Percentiles rank a stretch among this genome's conserved stretches.
Evolutionary conservation across 2,888 invertebrate species (phyloP).

Genomic region (Eristalis tenax): DNA sequence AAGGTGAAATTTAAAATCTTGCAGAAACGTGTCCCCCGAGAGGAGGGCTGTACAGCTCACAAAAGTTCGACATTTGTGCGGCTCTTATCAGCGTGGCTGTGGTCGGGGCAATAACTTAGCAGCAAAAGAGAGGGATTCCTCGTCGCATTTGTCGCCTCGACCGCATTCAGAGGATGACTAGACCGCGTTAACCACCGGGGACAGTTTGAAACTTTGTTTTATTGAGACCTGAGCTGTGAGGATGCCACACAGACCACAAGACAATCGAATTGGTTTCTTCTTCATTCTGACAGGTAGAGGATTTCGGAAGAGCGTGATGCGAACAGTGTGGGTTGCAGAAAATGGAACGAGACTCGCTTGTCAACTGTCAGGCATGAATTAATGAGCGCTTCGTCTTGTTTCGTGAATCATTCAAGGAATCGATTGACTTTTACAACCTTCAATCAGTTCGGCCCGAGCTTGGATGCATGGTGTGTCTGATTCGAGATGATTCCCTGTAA

Average conservation of each 20-base stretch:
- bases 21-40: slow-evolving; percentile 41
- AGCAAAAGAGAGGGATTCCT: slow-evolving; percentile 8
- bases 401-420: background rate
- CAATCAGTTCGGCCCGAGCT: background rate
- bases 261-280: background rate
- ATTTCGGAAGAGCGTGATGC: background rate
- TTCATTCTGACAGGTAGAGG: slow-evolving; percentile 23
- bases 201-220: slow-evolving; percentile 57
- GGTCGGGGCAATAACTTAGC: slow-evolving; percentile 58
- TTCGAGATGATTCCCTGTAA: background rate
- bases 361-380: background rate
- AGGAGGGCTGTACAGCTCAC: slow-evolving; percentile 3
- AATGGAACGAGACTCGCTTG: background rate
- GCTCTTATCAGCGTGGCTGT: slow-evolving; percentile 49
- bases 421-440: background rate
- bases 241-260: slow-evolving; percentile 1
- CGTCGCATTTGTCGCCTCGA: background rate
- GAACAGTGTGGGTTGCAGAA: background rate
- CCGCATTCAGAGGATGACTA: slow-evolving; percentile 28
- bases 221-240: slow-evolving; percentile 30
- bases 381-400: background rate
- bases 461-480: background rate
- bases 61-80: slow-evolving; percentile 60
- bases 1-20: slow-evolving; percentile 69
- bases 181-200: slow-evolving; percentile 54